Evolutionary conservation across 2,888 invertebrate species (phyloP).

Genomic region (Beris chalybata): DNA sequence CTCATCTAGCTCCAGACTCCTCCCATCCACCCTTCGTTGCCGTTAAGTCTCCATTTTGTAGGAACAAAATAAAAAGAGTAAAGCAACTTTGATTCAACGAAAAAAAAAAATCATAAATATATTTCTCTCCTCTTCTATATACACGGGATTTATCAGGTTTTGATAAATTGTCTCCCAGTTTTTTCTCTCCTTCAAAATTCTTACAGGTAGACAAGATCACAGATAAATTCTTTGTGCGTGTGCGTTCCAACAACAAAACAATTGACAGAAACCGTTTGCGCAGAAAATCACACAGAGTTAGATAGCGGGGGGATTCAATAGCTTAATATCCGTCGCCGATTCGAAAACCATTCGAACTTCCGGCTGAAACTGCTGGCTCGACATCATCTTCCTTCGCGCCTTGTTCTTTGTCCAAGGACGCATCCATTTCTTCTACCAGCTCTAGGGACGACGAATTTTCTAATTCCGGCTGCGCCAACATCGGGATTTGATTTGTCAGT

Average conservation of each 20-base stretch:
- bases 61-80: neutral
- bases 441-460: slow-evolving; percentile 32
- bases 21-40: too few species aligned
- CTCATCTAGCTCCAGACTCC: too few species aligned
- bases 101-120: slow-evolving; percentile 13
- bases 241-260: slow-evolving; percentile 29
- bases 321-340: neutral
- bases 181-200: neutral
- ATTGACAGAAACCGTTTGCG: too few species aligned
- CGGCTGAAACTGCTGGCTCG: neutral
- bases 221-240: slow-evolving; percentile 38
- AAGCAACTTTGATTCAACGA: neutral
- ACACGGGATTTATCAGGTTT: slow-evolving; percentile 3
- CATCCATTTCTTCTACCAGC: slow-evolving; percentile 28
- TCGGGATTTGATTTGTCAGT: slow-evolving; percentile 68
- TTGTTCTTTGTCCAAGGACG: neutral
- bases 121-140: neutral
- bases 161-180: neutral
- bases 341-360: slow-evolving; percentile 22
- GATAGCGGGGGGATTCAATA: neutral
- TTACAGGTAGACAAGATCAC: slow-evolving; percentile 37
- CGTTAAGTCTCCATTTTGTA: too few species aligned
- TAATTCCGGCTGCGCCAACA: slow-evolving; percentile 58
- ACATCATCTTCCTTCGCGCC: neutral
- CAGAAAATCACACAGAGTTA: slow-evolving; percentile 20